These are phyloP conservation scores for Plusia festucae DNA, from an alignment of 2,888 invertebrate species.

Conservation along the genomic window DNA sequence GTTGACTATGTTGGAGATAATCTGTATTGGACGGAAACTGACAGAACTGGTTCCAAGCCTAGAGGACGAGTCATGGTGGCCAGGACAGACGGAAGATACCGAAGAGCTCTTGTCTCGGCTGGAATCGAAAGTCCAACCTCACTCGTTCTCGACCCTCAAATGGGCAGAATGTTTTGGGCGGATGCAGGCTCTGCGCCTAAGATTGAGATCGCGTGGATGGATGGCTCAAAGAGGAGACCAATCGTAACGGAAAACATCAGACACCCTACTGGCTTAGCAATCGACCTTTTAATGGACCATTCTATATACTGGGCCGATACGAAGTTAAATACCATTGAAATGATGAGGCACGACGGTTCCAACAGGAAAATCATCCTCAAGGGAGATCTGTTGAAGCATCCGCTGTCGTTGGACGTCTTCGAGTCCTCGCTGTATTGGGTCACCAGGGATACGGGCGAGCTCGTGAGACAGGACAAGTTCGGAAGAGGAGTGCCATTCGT, in stretches of 20 bases:
- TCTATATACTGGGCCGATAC: slow-evolving; percentile 98
- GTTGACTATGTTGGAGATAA: slow-evolving; percentile 98
- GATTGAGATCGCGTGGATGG: slow-evolving; percentile 99
- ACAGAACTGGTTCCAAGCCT: slow-evolving; percentile 92
- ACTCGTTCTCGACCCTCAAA: slow-evolving; percentile 95
- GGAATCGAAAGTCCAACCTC: slow-evolving; percentile 96
- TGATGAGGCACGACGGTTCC: slow-evolving; percentile 94
- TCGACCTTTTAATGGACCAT: slow-evolving; percentile 97
- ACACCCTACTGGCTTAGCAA: slow-evolving; percentile 96
- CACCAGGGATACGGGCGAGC: slow-evolving; percentile 96
- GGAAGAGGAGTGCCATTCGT: slow-evolving; percentile 97
- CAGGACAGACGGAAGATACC: slow-evolving; percentile 96
- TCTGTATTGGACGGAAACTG: slow-evolving; percentile 97
- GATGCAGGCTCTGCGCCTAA: slow-evolving; percentile 97
- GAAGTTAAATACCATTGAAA: slow-evolving; percentile 97
- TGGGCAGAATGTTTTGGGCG: slow-evolving; percentile 97
- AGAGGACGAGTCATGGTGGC: slow-evolving; percentile 96
- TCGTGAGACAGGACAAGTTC: slow-evolving; percentile 98
- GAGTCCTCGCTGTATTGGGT: slow-evolving; percentile 98
- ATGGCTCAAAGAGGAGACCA: slow-evolving; percentile 95
- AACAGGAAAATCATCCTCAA: slow-evolving; percentile 92
- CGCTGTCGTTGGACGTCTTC: slow-evolving; percentile 97
- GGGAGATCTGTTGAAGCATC: slow-evolving; percentile 93
- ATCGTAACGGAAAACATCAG: slow-evolving; percentile 95
- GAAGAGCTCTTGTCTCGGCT: slow-evolving; percentile 93